These are phyloP conservation scores for Aphidoletes aphidimyza DNA, from an alignment of 2,888 invertebrate species.

Conservation along the genomic window DNA sequence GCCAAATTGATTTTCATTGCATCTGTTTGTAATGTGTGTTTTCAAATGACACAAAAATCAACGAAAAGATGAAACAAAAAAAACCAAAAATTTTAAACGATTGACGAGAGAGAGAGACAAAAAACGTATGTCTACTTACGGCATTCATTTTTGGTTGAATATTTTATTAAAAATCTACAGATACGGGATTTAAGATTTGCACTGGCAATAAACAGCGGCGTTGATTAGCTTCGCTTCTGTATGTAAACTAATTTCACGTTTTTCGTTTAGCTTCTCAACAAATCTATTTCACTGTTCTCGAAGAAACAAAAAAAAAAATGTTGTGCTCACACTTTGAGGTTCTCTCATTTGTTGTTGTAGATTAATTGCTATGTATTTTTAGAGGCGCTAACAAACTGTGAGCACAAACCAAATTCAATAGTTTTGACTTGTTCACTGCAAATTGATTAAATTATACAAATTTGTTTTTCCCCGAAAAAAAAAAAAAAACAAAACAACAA, in stretches of 20 bases:
- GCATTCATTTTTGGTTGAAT: slow-evolving; percentile 33
- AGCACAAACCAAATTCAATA: not conserved
- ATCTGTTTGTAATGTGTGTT: not conserved
- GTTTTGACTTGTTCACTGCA: not conserved
- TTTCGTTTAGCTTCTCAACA: not conserved
- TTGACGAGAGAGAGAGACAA: not conserved
- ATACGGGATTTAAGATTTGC: no score
- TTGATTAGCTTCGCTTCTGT: not conserved
- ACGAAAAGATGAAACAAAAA: not conserved
- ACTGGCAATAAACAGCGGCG: not conserved
- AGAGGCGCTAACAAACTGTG: slow-evolving; percentile 30
- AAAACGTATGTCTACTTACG: not conserved
- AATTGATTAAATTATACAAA: no score
- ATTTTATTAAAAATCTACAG: not conserved
- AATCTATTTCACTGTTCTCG: not conserved
- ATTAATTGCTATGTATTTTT: slow-evolving; percentile 42
- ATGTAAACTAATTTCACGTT: slow-evolving; percentile 18
- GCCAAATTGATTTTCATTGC: slow-evolving; percentile 21
- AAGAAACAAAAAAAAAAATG: not conserved
- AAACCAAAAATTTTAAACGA: not conserved
- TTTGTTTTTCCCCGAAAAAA: no score
- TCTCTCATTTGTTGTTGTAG: slow-evolving; percentile 16
- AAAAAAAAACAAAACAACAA: no score
- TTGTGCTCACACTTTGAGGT: not conserved
- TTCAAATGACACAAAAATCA: not conserved